A percentile compares a stretch with the other conserved stretches of the same genome.
phyloP scores from a whole-genome alignment of 2,888 invertebrate genomes.

The Nineta flava region DNA sequence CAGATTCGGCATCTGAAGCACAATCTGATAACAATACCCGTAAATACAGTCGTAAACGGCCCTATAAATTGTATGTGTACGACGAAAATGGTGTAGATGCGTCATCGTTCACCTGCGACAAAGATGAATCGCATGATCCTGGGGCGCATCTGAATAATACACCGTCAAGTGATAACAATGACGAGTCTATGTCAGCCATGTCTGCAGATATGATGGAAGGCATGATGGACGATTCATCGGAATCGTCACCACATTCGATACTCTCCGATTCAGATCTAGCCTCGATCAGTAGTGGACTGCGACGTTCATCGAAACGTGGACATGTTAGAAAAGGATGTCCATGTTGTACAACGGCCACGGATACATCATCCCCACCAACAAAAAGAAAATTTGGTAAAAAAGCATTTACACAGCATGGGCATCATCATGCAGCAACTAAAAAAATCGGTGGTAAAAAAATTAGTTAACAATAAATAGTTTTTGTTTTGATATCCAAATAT shows the following conservation, averaged over 20 bases:
- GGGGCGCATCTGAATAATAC: not conserved
- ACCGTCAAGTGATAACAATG: not conserved
- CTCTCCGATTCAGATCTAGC: not conserved
- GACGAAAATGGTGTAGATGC: conserved; percentile 2
- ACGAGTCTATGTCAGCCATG: not conserved
- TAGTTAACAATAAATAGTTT: not conserved
- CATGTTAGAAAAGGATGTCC: conserved; percentile 4
- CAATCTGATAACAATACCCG: not conserved
- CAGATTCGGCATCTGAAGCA: conserved; percentile 2
- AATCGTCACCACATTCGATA: not conserved
- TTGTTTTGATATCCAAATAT: too few relatives aligned
- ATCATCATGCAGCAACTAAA: not conserved
- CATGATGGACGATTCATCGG: not conserved
- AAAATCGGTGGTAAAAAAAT: not conserved
- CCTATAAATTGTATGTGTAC: conserved; percentile 1
- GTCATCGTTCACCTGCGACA: not conserved
- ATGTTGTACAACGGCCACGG: not conserved
- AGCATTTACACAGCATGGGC: not conserved
- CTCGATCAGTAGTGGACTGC: not conserved
- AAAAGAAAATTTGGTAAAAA: conserved; percentile 17
- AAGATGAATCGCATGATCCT: not conserved
- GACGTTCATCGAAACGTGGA: conserved; percentile 2
- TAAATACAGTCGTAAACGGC: conserved; percentile 1
- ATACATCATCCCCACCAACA: conserved; percentile 1
- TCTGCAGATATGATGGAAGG: not conserved